These are phyloP conservation scores for Danio aesculapii DNA, from an alignment of 2,797 vertebrate species.

Conservation along the genomic window DNA sequence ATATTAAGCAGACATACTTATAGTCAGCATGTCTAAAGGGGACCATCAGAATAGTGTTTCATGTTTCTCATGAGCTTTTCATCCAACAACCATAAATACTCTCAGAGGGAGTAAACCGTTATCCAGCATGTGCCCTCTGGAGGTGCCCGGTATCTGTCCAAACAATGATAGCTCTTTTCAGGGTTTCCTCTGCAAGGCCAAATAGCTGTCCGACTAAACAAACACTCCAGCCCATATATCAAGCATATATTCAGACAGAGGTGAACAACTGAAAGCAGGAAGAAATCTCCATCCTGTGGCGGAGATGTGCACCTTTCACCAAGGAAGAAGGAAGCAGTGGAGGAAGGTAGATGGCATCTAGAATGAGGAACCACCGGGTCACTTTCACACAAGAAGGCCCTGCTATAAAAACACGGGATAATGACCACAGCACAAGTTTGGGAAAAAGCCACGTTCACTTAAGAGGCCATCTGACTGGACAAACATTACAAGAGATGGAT, in stretches of 20 bases:
- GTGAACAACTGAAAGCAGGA: conserved; percentile 68
- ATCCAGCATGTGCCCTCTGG: conserved; percentile 61
- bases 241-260: conserved; percentile 67
- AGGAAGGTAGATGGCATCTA: conserved; percentile 28
- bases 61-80: conserved; percentile 25
- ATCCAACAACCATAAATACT: conserved; percentile 16
- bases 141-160: conserved; percentile 73
- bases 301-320: conserved; percentile 44
- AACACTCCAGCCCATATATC: conserved; percentile 72
- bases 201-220: conserved; percentile 72
- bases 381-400: conserved; percentile 32
- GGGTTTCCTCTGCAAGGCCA: conserved; percentile 72
- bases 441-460: conserved; percentile 45
- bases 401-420: conserved; percentile 29
- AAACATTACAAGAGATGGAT: conserved; percentile 34
- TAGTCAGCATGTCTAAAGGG: too few relatives aligned
- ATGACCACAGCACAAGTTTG: conserved; percentile 30
- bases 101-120: neutral
- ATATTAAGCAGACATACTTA: too few relatives aligned
- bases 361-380: conserved; percentile 34
- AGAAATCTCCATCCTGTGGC: conserved; percentile 62
- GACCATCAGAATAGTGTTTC: neutral
- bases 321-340: conserved; percentile 24
- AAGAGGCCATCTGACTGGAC: conserved; percentile 52
- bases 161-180: conserved; percentile 78